Conservation (phyloP, 1,140 invertebrate species). For the Magallana ariakensis region DNA sequence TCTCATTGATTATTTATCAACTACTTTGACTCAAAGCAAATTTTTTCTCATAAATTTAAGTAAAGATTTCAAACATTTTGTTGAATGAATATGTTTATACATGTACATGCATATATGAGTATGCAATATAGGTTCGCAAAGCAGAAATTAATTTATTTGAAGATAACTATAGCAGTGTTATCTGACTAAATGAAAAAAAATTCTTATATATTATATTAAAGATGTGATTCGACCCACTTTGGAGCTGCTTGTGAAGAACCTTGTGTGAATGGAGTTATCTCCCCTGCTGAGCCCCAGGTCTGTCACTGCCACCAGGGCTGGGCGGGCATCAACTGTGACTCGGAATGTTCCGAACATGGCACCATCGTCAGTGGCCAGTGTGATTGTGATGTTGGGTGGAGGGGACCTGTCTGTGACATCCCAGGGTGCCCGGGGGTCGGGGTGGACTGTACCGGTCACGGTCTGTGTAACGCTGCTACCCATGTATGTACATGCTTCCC, state of each 20-base stretch:
- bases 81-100: no score
- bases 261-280: conserved; percentile 66
- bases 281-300: conserved; percentile 64
- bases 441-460: conserved; percentile 68
- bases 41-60: no score
- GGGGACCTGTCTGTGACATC: conserved; percentile 68
- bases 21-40: no score
- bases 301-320: conserved; percentile 71
- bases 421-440: conserved; percentile 70
- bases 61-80: no score
- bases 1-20: no score
- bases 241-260: conserved; percentile 64
- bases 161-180: no score
- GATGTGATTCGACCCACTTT: conserved; percentile 45
- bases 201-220: not conserved
- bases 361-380: conserved; percentile 60
- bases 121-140: no score
- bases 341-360: conserved; percentile 69
- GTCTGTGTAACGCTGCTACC: conserved; percentile 67
- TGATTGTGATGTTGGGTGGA: conserved; percentile 68
- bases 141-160: no score
- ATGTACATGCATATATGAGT: no score
- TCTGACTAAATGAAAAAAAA: no score
- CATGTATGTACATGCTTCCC: conserved; percentile 69
- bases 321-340: conserved; percentile 70